A percentile compares a stretch with the other conserved stretches of the same genome.
These are phyloP conservation scores for Tachina lurida DNA, from an alignment of 2,888 invertebrate genomes.

Conservation along the genomic window DNA sequence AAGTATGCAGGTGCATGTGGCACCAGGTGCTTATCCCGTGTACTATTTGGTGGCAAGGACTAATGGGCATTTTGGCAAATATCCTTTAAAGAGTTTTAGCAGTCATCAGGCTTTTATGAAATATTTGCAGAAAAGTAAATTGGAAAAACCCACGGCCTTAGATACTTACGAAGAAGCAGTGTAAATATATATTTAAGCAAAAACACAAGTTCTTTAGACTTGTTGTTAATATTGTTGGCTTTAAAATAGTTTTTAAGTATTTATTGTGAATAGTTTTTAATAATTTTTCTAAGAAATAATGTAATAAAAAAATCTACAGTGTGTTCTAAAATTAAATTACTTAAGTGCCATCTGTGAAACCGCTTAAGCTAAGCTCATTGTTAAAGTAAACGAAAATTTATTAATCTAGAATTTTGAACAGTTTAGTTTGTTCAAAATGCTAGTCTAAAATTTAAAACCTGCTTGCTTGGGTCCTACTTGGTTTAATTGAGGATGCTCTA, in stretches of 20 bases:
- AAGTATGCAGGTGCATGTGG: conserved; percentile 77
- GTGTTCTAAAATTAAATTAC: not conserved
- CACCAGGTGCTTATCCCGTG: conserved; percentile 80
- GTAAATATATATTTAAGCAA: not conserved
- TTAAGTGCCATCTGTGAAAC: not conserved
- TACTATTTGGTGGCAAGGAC: conserved; percentile 79
- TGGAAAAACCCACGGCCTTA: conserved; percentile 50
- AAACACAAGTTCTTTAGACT: too few species aligned
- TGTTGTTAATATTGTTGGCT: not conserved
- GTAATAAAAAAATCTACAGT: not conserved
- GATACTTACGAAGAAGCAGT: not conserved
- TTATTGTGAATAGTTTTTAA: conserved; percentile 40
- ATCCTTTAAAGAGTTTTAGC: conserved; percentile 79
- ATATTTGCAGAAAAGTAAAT: conserved; percentile 78
- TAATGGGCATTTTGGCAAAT: conserved; percentile 81
- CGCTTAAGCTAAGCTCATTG: not conserved
- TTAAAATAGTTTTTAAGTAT: conserved; percentile 41
- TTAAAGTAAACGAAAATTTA: too few species aligned
- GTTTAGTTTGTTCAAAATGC: too few species aligned
- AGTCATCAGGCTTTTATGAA: conserved; percentile 78
- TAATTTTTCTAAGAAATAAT: not conserved
- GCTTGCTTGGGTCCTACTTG: too few species aligned
- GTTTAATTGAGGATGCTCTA: too few species aligned
- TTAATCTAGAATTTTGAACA: too few species aligned
- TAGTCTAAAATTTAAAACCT: too few species aligned